Evolutionary conservation across 2,797 vertebrate genomes (phyloP), one percentile per base, ranked within the genome.

Genomic region (Microcaecilia unicolor): DNA sequence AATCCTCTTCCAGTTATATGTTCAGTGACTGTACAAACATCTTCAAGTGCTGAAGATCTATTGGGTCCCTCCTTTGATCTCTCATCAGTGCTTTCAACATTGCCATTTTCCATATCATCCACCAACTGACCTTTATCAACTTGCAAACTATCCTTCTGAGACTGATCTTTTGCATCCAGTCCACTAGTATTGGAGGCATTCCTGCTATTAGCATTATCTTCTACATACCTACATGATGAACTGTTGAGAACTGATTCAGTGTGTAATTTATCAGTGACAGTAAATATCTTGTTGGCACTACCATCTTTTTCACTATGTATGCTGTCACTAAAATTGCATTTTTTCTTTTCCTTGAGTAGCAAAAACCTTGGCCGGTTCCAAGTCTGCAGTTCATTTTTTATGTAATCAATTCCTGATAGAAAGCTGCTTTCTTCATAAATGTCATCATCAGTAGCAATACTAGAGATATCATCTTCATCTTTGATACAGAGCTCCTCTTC

Each of bases 21-120:
- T 9, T 76, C 66, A 41, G 67, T 80, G 48, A 67, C 62, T 2
- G 74, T 74, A 58, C 67, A 73, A 28, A 70, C 64, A 37, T 68
- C 85, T 12, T 77, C 68, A 44, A 78, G 59, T 23, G 76, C 48
- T 31, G 85, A 64, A 25, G 82, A 70, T 25, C 66, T 76, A 18
- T 72, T 69, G 6, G 72, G 70, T 37, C 76, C 70, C 13, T 85
- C 83, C 37, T 81, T 80, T 28, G 59, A 59, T 48, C 61, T 78
- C 6, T 67, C 38, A 18, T 67, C 61, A 46, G 61, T 57, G 56
- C 61, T 89, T 41, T 92, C 87, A 4, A 94, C 66, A 8, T 98
- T 98, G 7, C 93, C 95, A 20, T 98, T 98, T 64, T 98, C 92
- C 74, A 98, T 70, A 41, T 98, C 95, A 36, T 95, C 92, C 27